Evolutionary conservation across 2,113 vertebrate species (phyloP), one percentile per base, ranked within the genome.

Genomic region (Perca fluviatilis): DNA sequence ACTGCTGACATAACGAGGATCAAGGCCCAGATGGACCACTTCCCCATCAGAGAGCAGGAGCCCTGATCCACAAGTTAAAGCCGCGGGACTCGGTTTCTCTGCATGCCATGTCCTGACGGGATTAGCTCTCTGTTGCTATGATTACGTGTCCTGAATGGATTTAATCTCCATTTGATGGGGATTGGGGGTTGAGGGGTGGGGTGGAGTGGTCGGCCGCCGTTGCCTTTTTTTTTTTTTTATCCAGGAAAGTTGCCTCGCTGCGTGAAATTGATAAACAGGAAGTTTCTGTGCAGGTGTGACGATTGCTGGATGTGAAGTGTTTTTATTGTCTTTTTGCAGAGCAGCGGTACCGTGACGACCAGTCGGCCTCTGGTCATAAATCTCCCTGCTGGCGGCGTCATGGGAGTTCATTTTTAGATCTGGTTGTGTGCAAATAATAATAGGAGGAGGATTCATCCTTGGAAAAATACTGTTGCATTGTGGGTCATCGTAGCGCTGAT

Each of bases 71-170:
- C 58, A 54, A 61, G 77, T 30, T 7, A 67, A 66, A 65, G 51
- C 78, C 73, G 21, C 11, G 15, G 53, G 50, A 56, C 65, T 87
- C 2, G 0, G 74, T 84, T 78, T 81, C 47, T 58, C 82, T 51
- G 46, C 74, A 51, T 73, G 73, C 54, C 79, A 0, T 12, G 77
- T 14, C 36, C 75, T 76, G 81, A 90, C 76, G 75, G 86, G 92
- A 91, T 93, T 92, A 78, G 61, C 77, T 63, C 83, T 67, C 18
- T 71, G 87, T 72, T 78, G 79, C 91, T 84, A 54, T 80, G 86
- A 84, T 87, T 82, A 81, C 82, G 85, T 53, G 62, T 83, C 79
- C 79, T 80, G 83, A 86, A 84, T 85, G 82, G 83, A 88, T 89
- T 90, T 90, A 84, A 91, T 86, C 86, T 91, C 76, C 79, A 21